Evolutionary conservation across 2,797 vertebrate species (phyloP), one percentile per base, ranked within the genome.

Genomic region (Tachyglossus aculeatus): DNA sequence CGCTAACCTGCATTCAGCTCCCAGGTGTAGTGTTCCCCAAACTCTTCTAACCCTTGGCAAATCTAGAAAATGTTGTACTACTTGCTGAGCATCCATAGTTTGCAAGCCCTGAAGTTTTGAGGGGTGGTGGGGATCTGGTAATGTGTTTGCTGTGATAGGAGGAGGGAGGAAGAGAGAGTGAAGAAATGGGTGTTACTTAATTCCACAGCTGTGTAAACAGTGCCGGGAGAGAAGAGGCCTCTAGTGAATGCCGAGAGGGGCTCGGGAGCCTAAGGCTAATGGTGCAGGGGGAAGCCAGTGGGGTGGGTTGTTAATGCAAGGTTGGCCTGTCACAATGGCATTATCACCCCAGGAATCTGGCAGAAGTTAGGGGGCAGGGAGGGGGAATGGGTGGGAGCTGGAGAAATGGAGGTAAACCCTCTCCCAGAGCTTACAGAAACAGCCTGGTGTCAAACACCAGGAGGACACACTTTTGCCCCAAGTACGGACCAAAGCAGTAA

Each of bases 171-270:
- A 47, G 40, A 59, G 53, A 2, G 34, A 33, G 27, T 45, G 47
- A 62, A 48, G 56, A 67, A 37, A 57, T 40, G 45, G 38, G 58
- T 38, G 44, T 61, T 74, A 51, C 63, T 81, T 73, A 63, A 13
- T 59, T 72, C 57, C 39, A 73, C 77, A 87, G 80, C 81, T 86
- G 81, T 86, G 74, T 84, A 83, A 88, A 88, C 73, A 87, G 61
- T 62, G 55, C 27, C 9, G 38, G 55, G 65, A 52, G 79, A 71
- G 38, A 34, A 44, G 31, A 15, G 40, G 27, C 43, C 27, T 33
- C 50, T 39, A 39, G 43, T 55, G 27, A 39, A 22, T 29, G n/a
- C 33, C 15, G 32, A 39, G 15, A n/a, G n/a, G n/a, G n/a, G 29
- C 51, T 44, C 50, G 2, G 7, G 27, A 66, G 55, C 64, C 48